These are phyloP conservation scores for Catharus ustulatus DNA, from an alignment of 2,797 vertebrate species.

Conservation along the genomic window DNA sequence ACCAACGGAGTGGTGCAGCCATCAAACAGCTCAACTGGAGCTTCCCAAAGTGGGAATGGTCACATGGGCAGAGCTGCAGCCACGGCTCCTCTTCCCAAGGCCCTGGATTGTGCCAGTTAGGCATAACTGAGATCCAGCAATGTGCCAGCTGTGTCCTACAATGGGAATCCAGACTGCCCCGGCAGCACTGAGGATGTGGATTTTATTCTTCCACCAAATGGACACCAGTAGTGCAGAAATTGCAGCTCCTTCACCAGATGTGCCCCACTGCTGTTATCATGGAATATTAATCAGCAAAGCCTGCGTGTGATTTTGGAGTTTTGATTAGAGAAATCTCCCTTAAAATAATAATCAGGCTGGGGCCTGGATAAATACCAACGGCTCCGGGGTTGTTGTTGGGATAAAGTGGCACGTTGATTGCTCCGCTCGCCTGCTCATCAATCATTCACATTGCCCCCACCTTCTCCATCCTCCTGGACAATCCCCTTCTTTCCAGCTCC, in stretches of 20 bases:
- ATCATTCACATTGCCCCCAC: slow-evolving; percentile 19
- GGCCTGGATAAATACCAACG: slow-evolving; percentile 69
- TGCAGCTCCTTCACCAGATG: slow-evolving; percentile 70
- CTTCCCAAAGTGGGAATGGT: neutral
- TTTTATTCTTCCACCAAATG: slow-evolving; percentile 62
- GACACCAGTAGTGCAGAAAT: slow-evolving; percentile 44
- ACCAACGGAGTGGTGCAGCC: fast-evolving
- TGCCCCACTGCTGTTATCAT: slow-evolving; percentile 76
- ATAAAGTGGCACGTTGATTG: slow-evolving; percentile 55
- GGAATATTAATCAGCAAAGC: slow-evolving; percentile 80
- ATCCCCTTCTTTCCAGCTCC: neutral
- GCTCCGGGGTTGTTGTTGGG: slow-evolving; percentile 41
- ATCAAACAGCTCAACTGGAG: fast-evolving
- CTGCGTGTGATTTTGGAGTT: slow-evolving; percentile 78
- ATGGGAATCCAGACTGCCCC: neutral
- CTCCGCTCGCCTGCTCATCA: slow-evolving; percentile 25
- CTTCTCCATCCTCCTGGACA: slow-evolving; percentile 11
- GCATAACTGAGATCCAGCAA: neutral
- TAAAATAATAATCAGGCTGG: slow-evolving; percentile 80
- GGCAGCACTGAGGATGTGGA: neutral
- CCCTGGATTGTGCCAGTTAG: neutral
- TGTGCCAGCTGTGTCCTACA: fast-evolving
- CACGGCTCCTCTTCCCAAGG: fast-evolving
- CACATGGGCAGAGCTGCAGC: neutral
- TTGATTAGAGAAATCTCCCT: slow-evolving; percentile 81